Base-by-base conservation (phyloP, 35 echinoderm and acorn worm species). In the Chiridota heheva region DNA sequence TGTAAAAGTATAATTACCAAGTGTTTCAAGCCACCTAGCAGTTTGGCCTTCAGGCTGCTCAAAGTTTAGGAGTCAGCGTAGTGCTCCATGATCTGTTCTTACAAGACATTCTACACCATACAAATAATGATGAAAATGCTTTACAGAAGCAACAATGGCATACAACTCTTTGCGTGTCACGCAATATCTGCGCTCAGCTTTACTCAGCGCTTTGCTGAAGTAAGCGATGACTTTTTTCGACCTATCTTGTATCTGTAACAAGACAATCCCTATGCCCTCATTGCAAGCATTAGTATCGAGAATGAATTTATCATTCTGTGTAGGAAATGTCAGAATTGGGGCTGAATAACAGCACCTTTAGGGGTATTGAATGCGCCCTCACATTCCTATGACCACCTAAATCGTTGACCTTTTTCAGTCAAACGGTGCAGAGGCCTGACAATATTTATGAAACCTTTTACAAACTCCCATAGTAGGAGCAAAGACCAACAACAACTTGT, bases 41-140 rank as follows among this genome's bases (percentile, higher is more conserved):
- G 82, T 26, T 39, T 89, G 67, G 2, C 86, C 77, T 16, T 82
- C 53, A 7, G 44, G 53, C 29, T 72, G 26, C 40, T 64, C 63
- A 28, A 89, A 82, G 43, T 44, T 63, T 0, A 36, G 22, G 0
- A 89, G 58, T 79, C 87, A 89, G 15, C 56, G 36, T 0, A 90
- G 59, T 1, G 87, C 78, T 16, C 67, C 60, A 44, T 90, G 78
- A 60, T 86, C 75, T 13, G 81, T 70, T 17, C 74, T 4, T 20
- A 91, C 63, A 1, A 24, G 69, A 29, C 84, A 37, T 17, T 13
- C 36, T 31, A 62, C 24, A 0, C 81, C 88, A 42, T 91, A 85
- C 47, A 85, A 72, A 27, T 85, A 91, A n/a, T 85, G 65, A 13
- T 60, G 72, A 44, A 86, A 80, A 44, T 85, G 82, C 36, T 63